These are phyloP conservation scores for Spea hammondii DNA, from an alignment of 2,797 vertebrate genomes.

Conservation along the genomic window DNA sequence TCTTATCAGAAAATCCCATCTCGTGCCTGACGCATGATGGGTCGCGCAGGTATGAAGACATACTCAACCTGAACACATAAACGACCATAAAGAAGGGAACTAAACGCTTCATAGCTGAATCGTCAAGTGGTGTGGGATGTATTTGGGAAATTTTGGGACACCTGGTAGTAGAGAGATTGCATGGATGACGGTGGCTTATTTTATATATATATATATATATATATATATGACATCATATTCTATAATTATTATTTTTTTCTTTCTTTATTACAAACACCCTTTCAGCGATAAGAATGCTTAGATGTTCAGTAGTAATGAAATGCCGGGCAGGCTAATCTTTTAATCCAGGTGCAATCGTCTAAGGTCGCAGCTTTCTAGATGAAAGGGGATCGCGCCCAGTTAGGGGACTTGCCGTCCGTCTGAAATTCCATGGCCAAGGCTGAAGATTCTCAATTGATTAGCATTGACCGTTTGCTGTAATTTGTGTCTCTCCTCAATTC, in stretches of 20 bases:
- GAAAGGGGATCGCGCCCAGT: slow-evolving; percentile 6
- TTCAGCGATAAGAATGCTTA: neutral
- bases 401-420: neutral
- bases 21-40: slow-evolving; percentile 31
- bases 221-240: too few relatives aligned
- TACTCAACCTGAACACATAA: neutral
- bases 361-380: neutral
- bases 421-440: slow-evolving; percentile 14
- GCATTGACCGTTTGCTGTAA: slow-evolving; percentile 17
- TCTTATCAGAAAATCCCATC: slow-evolving; percentile 48
- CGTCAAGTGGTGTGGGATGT: too few relatives aligned
- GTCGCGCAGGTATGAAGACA: slow-evolving; percentile 20
- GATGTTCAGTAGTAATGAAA: neutral
- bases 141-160: too few relatives aligned
- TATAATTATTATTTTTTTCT: too few relatives aligned
- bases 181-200: too few relatives aligned
- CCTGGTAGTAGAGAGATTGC: too few relatives aligned
- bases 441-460: slow-evolving; percentile 29
- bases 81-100: neutral
- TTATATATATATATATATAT: too few relatives aligned
- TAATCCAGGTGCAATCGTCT: slow-evolving; percentile 1
- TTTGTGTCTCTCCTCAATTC: slow-evolving; percentile 23
- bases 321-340: neutral
- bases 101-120: too few relatives aligned
- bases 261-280: too few relatives aligned